Percentiles rank a stretch among this genome's conserved stretches.
Conservation (phyloP, 2,888 invertebrate species). For the Tricholauxania praeusta region DNA sequence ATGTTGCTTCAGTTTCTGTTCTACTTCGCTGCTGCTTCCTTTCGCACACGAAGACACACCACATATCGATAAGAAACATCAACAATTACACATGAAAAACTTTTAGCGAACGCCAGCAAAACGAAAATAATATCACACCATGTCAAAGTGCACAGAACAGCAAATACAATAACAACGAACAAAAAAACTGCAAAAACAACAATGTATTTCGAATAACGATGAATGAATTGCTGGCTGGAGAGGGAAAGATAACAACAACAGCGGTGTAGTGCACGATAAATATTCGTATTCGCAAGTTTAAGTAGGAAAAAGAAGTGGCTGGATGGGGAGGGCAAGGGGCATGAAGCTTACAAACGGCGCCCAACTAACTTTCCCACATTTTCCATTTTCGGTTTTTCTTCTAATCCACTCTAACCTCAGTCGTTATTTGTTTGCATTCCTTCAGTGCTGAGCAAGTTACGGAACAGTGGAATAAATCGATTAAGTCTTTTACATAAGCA, state of each 20-base stretch:
- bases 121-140: conserved; percentile 29
- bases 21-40: neutral
- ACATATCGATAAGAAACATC: neutral
- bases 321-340: neutral
- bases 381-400: neutral
- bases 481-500: too few species aligned
- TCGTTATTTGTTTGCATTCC: too few species aligned
- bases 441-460: too few species aligned
- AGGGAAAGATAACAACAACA: too few species aligned
- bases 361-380: neutral
- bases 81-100: conserved; percentile 20
- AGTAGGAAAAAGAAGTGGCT: neutral
- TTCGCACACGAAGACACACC: neutral
- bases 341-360: neutral
- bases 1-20: neutral
- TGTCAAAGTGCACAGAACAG: conserved; percentile 19
- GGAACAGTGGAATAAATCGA: too few species aligned
- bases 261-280: too few species aligned
- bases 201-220: neutral
- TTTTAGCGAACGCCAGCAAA: conserved; percentile 23
- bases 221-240: too few species aligned
- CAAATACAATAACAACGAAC: conserved; percentile 1
- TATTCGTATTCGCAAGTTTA: too few species aligned
- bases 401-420: neutral
- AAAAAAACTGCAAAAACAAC: neutral